Evolutionary conservation across 2,888 invertebrate species (phyloP), one percentile per base, ranked within the genome.

Genomic region (Ectemnius lituratus): DNA sequence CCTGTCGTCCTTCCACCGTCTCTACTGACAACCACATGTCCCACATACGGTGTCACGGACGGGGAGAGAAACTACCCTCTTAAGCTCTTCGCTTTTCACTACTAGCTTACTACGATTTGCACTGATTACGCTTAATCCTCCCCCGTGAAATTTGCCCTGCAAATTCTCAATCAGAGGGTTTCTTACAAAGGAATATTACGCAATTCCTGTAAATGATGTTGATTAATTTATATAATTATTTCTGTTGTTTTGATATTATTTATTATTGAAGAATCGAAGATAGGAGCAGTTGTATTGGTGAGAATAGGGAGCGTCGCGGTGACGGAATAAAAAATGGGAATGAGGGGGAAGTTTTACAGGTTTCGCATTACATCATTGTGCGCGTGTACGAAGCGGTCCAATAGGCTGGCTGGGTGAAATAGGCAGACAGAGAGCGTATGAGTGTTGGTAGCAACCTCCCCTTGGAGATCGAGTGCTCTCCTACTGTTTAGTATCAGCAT

Each of bases 311-410:
- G 63, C 27, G 64, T 2, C 71, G 28, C 56, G 66, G 46, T 16
- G 69, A 57, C 46, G 47, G 59, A 61, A 49, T 74, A 69, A 78
- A 78, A 78, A 80, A 77, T 76, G 78, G 70, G 80, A 75, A 76
- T 76, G 70, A 72, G 75, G 74, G 82, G 82, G 78, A 79, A 83
- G 81, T 86, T 86, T 84, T 72, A 76, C 73, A 74, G 75, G 85
- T 81, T 78, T 89, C 87, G 78, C 80, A 81, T 88, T 89, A 88
- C 89, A 84, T 88, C 87, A 86, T 88, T 86, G 86, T 86, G 79
- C 82, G 76, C 76, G 73, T 80, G 73, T 23, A 23, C 23, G 23
- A 23, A 85, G 80, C 80, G 84, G 83, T 83, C 85, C 84, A 84
- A 88, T 85, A 83, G 78, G 80, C 64, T 73, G 78, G 80, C 64